Evolutionary conservation across 2,888 invertebrate species (phyloP), one percentile per base, ranked within the genome.

Genomic region (Diarsia brunnea): DNA sequence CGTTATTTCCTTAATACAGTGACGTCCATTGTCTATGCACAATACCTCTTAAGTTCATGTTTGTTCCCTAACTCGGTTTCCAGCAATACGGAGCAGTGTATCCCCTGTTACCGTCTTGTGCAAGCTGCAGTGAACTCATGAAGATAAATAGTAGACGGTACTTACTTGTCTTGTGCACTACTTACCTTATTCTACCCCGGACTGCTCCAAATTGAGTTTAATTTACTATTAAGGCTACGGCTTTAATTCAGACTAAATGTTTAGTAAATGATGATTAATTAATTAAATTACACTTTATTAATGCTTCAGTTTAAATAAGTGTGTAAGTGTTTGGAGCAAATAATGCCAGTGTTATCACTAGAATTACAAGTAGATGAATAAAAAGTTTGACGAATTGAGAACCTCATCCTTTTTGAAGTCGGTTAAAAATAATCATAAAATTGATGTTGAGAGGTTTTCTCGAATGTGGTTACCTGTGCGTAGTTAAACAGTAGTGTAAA

Each of bases 51-150:
- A 60, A 45, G 19, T 38, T 53, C 19, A 16, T 16, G 12, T 63
- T 73, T 55, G 49, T 67, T 66, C n/a, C 53, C 53, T 47, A 69
- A 66, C 66, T 75, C 5, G 45, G 63, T 69, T 66, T 49, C 47
- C 31, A 43, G 27, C 14, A 72, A 66, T 47, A 47, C 19, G 31
- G 58, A 24, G 12, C 63, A 75, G 31, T 71, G 38, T 58, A 55
- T 75, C 66, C 75, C 49, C 72, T 79, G 72, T 69, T 67, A 60
- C 84, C 27, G 31, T 72, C 68, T 75, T 69, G 24, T 51, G 45
- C 8, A 65, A 69, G 51, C 68, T 71, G 27, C 19, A 82, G 47
- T 53, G 16, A 83, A 79, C 19, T 83, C n/a, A 11, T 14, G 27
- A 79, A 82, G 66, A 83, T 63, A 51, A 69, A 82, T 72, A 24